A percentile compares a stretch with the other conserved stretches of the same genome.
Conservation (phyloP, 2,888 invertebrate genomes). For the Eucriotettix oculatus region DNA sequence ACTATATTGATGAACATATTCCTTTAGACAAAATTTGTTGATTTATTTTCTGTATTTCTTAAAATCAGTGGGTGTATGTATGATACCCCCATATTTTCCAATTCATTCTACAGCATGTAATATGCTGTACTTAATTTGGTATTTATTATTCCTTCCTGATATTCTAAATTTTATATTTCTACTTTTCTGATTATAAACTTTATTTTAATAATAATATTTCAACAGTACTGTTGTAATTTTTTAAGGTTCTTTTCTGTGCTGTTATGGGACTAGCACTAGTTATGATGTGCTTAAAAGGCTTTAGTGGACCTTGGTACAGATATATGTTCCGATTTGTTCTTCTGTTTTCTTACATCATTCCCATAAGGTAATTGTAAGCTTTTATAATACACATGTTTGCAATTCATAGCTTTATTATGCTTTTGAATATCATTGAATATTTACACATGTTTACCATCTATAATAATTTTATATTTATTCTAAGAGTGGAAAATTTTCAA, state of each 20-base stretch:
- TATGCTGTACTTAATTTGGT: too few species aligned
- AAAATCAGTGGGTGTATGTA: too few species aligned
- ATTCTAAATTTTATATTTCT: neutral
- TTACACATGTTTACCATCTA: too few species aligned
- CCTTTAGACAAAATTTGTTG: too few species aligned
- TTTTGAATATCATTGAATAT: too few species aligned
- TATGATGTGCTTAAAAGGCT: constrained; percentile 94
- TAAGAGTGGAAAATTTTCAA: too few species aligned
- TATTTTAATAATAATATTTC: neutral
- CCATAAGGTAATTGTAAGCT: constrained; percentile 58
- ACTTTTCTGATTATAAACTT: neutral
- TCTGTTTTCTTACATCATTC: constrained; percentile 97
- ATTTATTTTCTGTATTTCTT: too few species aligned
- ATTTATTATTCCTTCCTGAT: neutral
- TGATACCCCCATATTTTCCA: too few species aligned
- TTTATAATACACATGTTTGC: neutral
- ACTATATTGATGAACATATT: too few species aligned
- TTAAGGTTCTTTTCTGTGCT: constrained; percentile 65
- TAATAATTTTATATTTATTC: too few species aligned
- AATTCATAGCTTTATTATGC: too few species aligned
- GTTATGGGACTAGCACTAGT: constrained; percentile 80
- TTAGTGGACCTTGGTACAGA: constrained; percentile 88
- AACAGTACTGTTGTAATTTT: neutral
- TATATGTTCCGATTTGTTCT: constrained; percentile 94
- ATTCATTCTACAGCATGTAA: too few species aligned